Evolutionary conservation across 2,113 vertebrate genomes (phyloP).

Genomic region (Amia ocellicauda): DNA sequence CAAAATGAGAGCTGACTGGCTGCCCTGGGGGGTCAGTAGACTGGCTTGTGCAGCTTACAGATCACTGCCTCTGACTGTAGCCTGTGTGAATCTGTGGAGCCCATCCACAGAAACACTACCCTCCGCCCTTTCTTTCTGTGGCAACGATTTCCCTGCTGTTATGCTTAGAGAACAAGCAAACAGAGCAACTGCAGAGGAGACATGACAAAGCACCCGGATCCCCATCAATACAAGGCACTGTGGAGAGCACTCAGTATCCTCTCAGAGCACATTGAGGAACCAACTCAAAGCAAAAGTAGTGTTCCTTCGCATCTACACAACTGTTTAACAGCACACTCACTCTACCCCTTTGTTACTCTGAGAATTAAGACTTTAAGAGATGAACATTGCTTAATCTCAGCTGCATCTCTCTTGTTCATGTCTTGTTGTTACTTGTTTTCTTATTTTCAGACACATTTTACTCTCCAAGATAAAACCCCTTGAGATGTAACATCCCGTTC

Average conservation of each 20-base stretch:
- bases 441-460: too few species aligned
- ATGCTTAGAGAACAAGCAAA: conserved; percentile 27
- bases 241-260: too few species aligned
- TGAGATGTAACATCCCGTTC: too few species aligned
- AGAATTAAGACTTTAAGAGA: too few species aligned
- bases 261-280: too few species aligned
- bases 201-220: conserved; percentile 18
- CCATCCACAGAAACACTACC: neutral
- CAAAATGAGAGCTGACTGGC: conserved; percentile 46
- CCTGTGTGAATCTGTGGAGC: conserved; percentile 54
- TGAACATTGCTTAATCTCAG: too few species aligned
- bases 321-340: too few species aligned
- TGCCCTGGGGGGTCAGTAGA: conserved; percentile 62
- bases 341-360: neutral
- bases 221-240: conserved; percentile 34
- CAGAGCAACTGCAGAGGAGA: conserved; percentile 17
- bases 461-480: too few species aligned
- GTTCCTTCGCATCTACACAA: neutral
- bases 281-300: neutral
- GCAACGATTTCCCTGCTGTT: neutral
- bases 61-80: conserved; percentile 61
- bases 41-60: conserved; percentile 61
- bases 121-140: neutral
- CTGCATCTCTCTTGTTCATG: too few species aligned
- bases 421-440: too few species aligned